Conservation (phyloP, 2,797 vertebrate genomes). For the Brachyalestes nurse region DNA sequence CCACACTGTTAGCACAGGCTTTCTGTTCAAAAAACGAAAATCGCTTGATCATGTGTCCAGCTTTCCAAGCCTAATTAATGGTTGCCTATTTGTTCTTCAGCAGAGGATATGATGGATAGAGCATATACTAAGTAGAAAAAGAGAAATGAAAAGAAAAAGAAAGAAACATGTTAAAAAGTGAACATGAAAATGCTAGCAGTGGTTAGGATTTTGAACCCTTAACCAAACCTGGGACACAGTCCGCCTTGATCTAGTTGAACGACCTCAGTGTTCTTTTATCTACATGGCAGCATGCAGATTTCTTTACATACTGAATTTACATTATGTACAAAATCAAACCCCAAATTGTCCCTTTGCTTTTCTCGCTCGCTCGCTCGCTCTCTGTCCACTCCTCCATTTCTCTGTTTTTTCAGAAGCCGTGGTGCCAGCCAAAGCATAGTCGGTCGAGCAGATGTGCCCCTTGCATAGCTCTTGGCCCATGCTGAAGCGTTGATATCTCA, state of each 20-base stretch:
- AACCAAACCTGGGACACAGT: constrained; percentile 18
- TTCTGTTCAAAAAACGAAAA: constrained; percentile 53
- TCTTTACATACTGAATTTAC: constrained; percentile 74
- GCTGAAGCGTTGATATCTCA: constrained; percentile 45
- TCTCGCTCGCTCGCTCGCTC: constrained; percentile 10
- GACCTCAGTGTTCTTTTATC: constrained; percentile 52
- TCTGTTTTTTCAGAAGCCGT: constrained; percentile 52
- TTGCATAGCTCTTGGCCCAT: constrained; percentile 31
- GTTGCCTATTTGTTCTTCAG: constrained; percentile 14
- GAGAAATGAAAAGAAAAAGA: not conserved
- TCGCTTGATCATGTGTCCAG: constrained; percentile 40
- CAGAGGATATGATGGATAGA: constrained; percentile 5
- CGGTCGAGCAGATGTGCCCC: constrained; percentile 31
- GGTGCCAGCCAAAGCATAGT: constrained; percentile 65
- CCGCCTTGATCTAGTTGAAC: constrained; percentile 11
- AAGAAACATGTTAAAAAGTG: not conserved
- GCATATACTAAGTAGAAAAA: not conserved
- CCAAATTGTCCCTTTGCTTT: constrained; percentile 44
- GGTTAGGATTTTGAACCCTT: not conserved
- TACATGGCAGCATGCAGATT: constrained; percentile 78
- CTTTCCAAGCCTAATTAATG: constrained; percentile 26
- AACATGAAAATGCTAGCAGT: not conserved
- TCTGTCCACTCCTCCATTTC: constrained; percentile 9
- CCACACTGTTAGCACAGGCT: constrained; percentile 32
- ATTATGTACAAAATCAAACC: constrained; percentile 74